Evolutionary conservation across 2,113 vertebrate genomes (phyloP), one percentile per base, ranked within the genome.

Genomic region (Corvus hawaiiensis): DNA sequence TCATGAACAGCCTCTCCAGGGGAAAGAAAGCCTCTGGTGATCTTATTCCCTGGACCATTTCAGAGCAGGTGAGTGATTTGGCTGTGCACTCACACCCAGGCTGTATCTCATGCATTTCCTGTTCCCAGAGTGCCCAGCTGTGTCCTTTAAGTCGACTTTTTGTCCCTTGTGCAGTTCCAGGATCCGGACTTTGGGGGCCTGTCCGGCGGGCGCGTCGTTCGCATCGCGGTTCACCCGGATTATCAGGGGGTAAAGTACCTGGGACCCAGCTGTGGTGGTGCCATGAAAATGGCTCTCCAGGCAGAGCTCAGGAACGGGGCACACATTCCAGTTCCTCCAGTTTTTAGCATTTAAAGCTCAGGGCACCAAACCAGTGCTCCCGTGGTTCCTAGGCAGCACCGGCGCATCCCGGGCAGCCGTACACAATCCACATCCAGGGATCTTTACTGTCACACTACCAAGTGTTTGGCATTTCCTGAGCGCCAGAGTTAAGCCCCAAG

Each of bases 11-110:
- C 95, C 98, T 99, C 43, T 99, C 99, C 41, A 98, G 99, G 94
- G 99, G 99, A 37, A 99, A 98, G 97, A 99, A 99, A 78, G 99
- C 99, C 35, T 99, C 99, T 3, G 99, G 99, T 13, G 99, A 99
- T 89, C 98, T 99, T 49, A 99, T 99, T 96, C 99, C 99, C 7
- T 99, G 99, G 99, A 99, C 99, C 1, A 74, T 99, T 46, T 99
- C 99, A 7, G 99, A 99, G 78, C 99, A 99, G 99, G 99, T 99
- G 96, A 71, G 18, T 16, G 5, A 10, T 4, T 9, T 49, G 32
- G 43, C 41, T 37, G 49, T 64, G 56, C 32, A 1, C 7, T 62
- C 22, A 3, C 5, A 20, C 32, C 11, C 51, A 32, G 35, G 24
- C 12, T 32, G 3, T 2, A 2, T 71, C 32, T 32, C 18, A 11